Conservation (phyloP, 92 coral and sea anemone genomes). For the Ricordea florida region DNA sequence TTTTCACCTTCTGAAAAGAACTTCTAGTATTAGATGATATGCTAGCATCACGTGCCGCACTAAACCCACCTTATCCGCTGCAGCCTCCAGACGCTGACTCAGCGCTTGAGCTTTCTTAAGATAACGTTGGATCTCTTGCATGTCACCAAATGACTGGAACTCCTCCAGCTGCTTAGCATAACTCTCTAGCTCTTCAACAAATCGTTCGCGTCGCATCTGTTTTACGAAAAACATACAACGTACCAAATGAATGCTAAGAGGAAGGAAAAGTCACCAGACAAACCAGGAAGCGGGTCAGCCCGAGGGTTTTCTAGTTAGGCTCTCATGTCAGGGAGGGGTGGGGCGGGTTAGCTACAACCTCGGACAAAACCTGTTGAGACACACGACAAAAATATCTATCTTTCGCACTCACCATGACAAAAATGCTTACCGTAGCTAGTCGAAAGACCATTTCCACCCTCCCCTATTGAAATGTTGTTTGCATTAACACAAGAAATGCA, state of each 20-base stretch:
- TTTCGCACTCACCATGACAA: too few relatives aligned
- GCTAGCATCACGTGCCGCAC: neutral
- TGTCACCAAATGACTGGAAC: slow-evolving; percentile 95
- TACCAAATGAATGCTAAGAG: neutral
- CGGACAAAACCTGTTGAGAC: too few relatives aligned
- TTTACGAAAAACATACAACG: neutral
- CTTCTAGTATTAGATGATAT: too few relatives aligned
- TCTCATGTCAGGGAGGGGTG: too few relatives aligned
- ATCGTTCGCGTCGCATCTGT: slow-evolving; percentile 98
- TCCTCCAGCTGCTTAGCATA: slow-evolving; percentile 95
- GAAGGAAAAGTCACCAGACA: neutral
- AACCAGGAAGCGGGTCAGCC: neutral
- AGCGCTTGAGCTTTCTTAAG: slow-evolving; percentile 97
- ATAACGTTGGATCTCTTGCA: slow-evolving; percentile 91
- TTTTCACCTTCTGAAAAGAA: too few relatives aligned
- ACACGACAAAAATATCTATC: too few relatives aligned
- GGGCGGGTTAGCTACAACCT: too few relatives aligned
- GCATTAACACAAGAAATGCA: too few relatives aligned
- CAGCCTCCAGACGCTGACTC: slow-evolving; percentile 87
- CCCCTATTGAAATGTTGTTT: too few relatives aligned
- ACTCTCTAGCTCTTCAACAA: slow-evolving; percentile 94
- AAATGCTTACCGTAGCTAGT: too few relatives aligned
- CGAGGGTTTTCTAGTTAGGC: too few relatives aligned
- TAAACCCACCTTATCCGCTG: slow-evolving; percentile 83
- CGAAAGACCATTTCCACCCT: too few relatives aligned